phyloP scores from a whole-genome alignment of 2,113 vertebrate genomes.

The Osmerus mordax region DNA sequence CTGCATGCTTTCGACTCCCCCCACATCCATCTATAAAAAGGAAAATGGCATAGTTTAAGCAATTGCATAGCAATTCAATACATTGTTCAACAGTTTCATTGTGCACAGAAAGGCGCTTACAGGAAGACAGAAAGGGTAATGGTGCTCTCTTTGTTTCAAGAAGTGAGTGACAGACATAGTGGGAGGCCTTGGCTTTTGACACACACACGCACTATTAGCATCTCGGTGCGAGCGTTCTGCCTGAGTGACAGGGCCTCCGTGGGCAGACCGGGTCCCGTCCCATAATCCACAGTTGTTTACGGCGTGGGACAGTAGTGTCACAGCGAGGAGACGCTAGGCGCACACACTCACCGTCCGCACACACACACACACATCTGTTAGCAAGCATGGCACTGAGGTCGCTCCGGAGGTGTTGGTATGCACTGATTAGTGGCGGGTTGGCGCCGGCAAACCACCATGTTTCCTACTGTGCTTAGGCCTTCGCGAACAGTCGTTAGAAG shows the following conservation, averaged over 20 bases:
- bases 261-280: conserved; percentile 1
- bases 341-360: too few species aligned
- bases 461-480: conserved; percentile 57
- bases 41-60: neutral
- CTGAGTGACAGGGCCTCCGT: conserved; percentile 22
- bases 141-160: neutral
- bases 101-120: neutral
- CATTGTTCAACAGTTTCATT: neutral
- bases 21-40: neutral
- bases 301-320: conserved; percentile 22
- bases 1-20: neutral
- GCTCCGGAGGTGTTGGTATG: conserved; percentile 65
- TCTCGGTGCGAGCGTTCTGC: conserved; percentile 16
- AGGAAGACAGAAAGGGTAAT: neutral
- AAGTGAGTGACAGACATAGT: neutral
- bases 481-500: conserved; percentile 62
- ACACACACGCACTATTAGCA: neutral
- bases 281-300: neutral
- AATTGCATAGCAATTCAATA: neutral
- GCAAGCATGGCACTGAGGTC: conserved; percentile 51
- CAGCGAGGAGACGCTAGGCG: conserved; percentile 1
- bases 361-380: conserved; percentile 55
- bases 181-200: conserved; percentile 6
- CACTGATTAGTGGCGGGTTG: conserved; percentile 58
- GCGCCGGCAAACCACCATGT: conserved; percentile 54